Percentiles rank a stretch among this genome's conserved stretches.
Conservation (phyloP, 1,140 invertebrate species). For the Yoshiicerus persimilis region DNA sequence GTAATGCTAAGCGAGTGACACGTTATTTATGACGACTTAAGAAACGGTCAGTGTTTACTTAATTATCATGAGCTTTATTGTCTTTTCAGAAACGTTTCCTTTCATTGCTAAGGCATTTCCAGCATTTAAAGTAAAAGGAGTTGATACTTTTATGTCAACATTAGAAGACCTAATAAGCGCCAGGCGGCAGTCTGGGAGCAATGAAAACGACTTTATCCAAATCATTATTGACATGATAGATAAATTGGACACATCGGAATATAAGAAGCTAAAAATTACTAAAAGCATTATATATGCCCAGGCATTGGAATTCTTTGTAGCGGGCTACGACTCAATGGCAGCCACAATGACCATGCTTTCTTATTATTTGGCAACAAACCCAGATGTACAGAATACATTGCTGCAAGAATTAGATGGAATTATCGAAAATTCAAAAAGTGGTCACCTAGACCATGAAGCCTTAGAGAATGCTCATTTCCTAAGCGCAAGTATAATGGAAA, state of each 20-base stretch:
- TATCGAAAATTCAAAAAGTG: not conserved
- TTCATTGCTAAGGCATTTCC: not conserved
- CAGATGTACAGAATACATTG: conserved; percentile 60
- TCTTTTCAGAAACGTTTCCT: not conserved
- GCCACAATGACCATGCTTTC: conserved; percentile 53
- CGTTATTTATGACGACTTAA: too few species aligned
- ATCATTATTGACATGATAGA: conserved; percentile 25
- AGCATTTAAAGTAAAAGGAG: not conserved
- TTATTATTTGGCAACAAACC: conserved; percentile 62
- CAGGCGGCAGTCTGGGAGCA: not conserved
- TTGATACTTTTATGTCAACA: not conserved
- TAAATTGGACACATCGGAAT: not conserved
- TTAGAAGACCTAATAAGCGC: not conserved
- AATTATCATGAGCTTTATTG: not conserved
- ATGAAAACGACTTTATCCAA: conserved; percentile 31
- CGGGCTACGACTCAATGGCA: conserved; percentile 63
- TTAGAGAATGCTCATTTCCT: conserved; percentile 37
- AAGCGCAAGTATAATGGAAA: conserved; percentile 35
- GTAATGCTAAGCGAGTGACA: too few species aligned
- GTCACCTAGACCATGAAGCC: conserved; percentile 41
- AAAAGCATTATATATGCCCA: conserved; percentile 46
- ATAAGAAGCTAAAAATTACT: conserved; percentile 31
- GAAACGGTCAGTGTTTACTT: not conserved
- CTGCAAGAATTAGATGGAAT: conserved; percentile 57
- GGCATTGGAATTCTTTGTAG: conserved; percentile 48